Evolutionary conservation across 2,888 invertebrate species (phyloP).

Genomic region (Scaptomyza parva): DNA sequence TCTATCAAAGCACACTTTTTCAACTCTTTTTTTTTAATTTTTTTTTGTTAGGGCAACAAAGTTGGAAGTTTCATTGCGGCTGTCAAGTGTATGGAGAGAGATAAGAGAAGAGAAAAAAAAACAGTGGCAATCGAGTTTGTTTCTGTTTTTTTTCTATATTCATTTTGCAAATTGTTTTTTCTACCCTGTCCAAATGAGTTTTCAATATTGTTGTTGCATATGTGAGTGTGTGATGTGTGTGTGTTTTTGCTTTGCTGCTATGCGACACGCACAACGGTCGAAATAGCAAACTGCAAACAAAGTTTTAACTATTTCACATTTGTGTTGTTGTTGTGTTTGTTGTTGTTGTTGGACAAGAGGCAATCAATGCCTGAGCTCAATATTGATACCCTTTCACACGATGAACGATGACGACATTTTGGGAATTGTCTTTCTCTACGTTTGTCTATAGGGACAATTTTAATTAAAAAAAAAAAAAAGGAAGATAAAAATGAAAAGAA

Average conservation of each 20-base stretch:
- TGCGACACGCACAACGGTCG: conserved; percentile 59
- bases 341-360: conserved; percentile 36
- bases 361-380: conserved; percentile 65
- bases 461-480: conserved; percentile 39
- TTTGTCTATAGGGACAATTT: conserved; percentile 13
- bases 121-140: conserved; percentile 28
- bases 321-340: conserved; percentile 5
- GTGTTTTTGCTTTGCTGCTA: conserved; percentile 11
- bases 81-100: conserved; percentile 31
- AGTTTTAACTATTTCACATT: conserved; percentile 38
- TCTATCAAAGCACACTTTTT: conserved; percentile 26
- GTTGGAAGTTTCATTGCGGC: conserved; percentile 48
- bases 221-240: conserved; percentile 1
- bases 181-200: conserved; percentile 61
- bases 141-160: conserved; percentile 8
- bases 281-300: conserved; percentile 56
- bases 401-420: conserved; percentile 52
- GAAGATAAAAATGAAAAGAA: conserved; percentile 20
- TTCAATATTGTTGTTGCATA: conserved; percentile 57
- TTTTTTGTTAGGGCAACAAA: conserved; percentile 27
- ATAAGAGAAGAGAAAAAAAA: conserved; percentile 6
- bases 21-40: not conserved
- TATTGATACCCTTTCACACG: conserved; percentile 56
- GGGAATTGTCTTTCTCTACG: conserved; percentile 34
- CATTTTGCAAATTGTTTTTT: conserved; percentile 48